A percentile compares a stretch with the other conserved stretches of the same genome.
Conservation (phyloP, 2,113 vertebrate species). For the Vombatus ursinus region DNA sequence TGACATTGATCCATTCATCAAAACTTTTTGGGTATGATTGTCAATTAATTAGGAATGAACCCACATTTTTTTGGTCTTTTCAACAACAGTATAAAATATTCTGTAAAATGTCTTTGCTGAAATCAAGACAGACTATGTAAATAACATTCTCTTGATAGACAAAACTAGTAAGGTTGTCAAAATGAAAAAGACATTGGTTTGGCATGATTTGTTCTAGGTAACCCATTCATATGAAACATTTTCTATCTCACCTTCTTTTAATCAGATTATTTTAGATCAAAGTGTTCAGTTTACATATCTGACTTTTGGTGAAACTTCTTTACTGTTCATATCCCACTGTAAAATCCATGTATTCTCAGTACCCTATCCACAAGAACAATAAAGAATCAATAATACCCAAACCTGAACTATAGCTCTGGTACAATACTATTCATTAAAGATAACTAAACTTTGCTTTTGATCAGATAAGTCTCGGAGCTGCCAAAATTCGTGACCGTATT, state of each 20-base stretch:
- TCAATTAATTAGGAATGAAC: neutral
- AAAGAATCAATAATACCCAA: neutral
- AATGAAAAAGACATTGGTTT: neutral
- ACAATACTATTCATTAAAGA: neutral
- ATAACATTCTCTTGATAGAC: neutral
- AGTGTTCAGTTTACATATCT: neutral
- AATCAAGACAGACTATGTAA: neutral
- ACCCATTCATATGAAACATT: neutral
- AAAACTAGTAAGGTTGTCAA: neutral
- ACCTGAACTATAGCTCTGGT: neutral
- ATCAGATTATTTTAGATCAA: neutral
- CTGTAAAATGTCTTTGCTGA: neutral
- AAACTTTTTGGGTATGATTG: neutral
- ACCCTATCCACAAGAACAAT: neutral
- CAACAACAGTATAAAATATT: neutral
- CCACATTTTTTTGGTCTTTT: neutral
- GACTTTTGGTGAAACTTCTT: neutral
- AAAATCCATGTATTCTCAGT: neutral
- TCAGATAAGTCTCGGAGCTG: neutral
- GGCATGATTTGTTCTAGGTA: neutral
- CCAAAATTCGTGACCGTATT: neutral
- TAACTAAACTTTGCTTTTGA: neutral
- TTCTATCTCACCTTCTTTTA: neutral
- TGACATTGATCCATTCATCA: neutral
- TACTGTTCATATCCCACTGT: neutral